A percentile compares a stretch with the other conserved stretches of the same genome.
These are phyloP conservation scores for Smittia sp. DNA, from an alignment of 2,888 invertebrate species.

Conservation along the genomic window DNA sequence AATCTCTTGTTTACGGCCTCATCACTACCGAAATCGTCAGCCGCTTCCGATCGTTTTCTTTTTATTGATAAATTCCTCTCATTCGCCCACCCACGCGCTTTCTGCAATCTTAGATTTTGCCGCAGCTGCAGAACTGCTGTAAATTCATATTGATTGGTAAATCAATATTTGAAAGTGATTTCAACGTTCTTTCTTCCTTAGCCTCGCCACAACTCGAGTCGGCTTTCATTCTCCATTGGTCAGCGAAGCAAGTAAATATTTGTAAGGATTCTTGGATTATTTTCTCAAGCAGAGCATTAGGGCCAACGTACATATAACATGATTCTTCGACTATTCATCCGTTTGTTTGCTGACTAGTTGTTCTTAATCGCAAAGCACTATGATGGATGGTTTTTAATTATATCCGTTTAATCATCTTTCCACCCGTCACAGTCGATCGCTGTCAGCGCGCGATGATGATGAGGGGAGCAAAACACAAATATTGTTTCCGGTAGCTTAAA, in stretches of 20 bases:
- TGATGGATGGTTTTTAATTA: conserved; percentile 40
- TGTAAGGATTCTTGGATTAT: conserved; percentile 28
- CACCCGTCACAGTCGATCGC: neutral
- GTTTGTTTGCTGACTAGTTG: conserved; percentile 1
- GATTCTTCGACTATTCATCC: neutral
- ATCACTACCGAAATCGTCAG: neutral
- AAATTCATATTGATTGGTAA: conserved; percentile 20
- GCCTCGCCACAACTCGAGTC: too few relatives aligned
- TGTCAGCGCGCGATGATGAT: too few relatives aligned
- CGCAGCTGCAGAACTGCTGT: neutral
- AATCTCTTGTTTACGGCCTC: neutral
- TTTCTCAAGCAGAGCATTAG: neutral
- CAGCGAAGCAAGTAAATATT: conserved; percentile 12
- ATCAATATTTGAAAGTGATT: conserved; percentile 28
- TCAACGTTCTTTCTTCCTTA: neutral
- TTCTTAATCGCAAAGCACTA: conserved; percentile 21
- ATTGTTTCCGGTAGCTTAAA: neutral
- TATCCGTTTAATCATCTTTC: conserved; percentile 31
- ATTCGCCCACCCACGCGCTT: neutral
- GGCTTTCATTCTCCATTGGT: neutral
- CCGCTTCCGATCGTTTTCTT: neutral
- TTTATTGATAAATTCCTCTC: neutral
- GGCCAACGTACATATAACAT: neutral
- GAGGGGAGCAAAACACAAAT: conserved; percentile 22
- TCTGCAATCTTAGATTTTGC: neutral